Evolutionary conservation across 2,888 invertebrate species (phyloP), one percentile per base, ranked within the genome.

Genomic region (Diaperis boleti): DNA sequence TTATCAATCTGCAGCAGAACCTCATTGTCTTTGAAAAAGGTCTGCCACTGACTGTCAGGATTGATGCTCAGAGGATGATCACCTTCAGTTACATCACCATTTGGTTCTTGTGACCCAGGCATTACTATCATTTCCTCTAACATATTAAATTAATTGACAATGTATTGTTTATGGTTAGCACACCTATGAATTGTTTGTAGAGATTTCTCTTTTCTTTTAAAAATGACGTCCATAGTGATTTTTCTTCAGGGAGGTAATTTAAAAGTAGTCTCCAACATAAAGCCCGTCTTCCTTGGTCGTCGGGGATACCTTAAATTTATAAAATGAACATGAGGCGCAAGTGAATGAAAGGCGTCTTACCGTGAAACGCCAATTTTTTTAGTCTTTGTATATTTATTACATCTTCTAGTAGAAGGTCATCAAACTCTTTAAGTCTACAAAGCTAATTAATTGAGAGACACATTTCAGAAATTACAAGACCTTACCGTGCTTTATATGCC

Each of bases 1-100:
- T 98, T 98, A 81, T 98, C 98, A 73, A 99, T 98, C 85, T 99
- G 99, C 37, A 97, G 82, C 33, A 99, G 83, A 62, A 98, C 96
- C 83, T 98, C 97, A 81, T 99, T 99, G 80, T 99, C 98, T 79
- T 92, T 94, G 82, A 99, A 99, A 81, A 91, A 98, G 1, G 91
- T 91, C 74, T 91, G 91, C 99, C 99, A 99, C 44, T 95, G 91
- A 78, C 97, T 97, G 71, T 95, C 93, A 0, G 98, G 96, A 73
- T 93, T 94, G n/a, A 93, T 90, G 79, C 94, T 97, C 50, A 99
- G 83, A 0, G 98, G 99, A 87, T 99, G 94, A 80, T 95, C 95
- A 31, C 85, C 84, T 49, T 82, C 75, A 1, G 87, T 87, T 6
- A 87, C 87, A 74, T 88, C 88, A 0, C 87, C 87, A 70, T 84